Evolutionary conservation across 2,113 vertebrate species (phyloP).

Genomic region (Dolichotis patagonum): DNA sequence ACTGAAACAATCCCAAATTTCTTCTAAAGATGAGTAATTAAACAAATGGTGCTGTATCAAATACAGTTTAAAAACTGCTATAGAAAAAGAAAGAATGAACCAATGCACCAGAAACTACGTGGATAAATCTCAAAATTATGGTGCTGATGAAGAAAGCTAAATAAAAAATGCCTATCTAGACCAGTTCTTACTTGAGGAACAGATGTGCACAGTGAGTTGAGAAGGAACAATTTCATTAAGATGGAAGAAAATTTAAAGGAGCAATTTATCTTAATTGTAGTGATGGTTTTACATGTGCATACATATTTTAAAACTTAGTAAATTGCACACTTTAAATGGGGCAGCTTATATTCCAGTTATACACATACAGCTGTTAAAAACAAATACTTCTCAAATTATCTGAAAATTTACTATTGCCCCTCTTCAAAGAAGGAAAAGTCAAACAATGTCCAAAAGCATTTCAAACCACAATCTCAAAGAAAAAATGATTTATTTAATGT

Average conservation of each 20-base stretch:
- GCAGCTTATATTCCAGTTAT: neutral
- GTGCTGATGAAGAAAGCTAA: neutral
- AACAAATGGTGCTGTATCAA: neutral
- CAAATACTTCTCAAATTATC: neutral
- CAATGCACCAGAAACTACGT: neutral
- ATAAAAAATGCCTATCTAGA: neutral
- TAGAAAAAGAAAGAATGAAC: neutral
- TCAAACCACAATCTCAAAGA: neutral
- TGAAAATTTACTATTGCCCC: constrained; percentile 11
- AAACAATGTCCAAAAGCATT: neutral
- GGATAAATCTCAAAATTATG: neutral
- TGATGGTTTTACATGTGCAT: neutral
- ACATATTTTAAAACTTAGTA: neutral
- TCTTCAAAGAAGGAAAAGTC: neutral
- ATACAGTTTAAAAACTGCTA: neutral
- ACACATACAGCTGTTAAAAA: neutral
- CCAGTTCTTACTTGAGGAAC: neutral
- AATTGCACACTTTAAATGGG: neutral
- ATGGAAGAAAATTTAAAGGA: neutral
- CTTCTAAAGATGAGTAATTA: neutral
- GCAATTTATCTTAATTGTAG: neutral
- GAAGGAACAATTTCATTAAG: neutral
- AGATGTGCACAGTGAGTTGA: neutral
- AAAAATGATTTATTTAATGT: neutral
- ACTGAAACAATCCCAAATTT: neutral